Evolutionary conservation across 1,140 invertebrate genomes (phyloP).

Genomic region (Luehdorfia chinensis): DNA sequence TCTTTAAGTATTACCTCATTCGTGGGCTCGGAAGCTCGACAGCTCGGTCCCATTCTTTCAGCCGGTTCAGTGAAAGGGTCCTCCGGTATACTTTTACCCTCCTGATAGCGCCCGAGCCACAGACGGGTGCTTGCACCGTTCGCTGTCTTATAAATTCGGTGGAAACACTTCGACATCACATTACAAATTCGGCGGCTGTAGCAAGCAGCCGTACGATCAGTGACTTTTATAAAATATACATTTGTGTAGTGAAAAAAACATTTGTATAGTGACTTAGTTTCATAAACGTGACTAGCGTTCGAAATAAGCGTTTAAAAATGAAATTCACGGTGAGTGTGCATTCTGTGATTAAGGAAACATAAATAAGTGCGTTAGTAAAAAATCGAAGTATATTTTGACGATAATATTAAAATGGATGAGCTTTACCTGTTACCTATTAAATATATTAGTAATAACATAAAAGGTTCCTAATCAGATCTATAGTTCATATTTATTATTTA

Average conservation of each 20-base stretch:
- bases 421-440: conserved; percentile 12
- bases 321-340: conserved; percentile 73
- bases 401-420: no score
- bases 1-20: conserved; percentile 58
- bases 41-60: conserved; percentile 70
- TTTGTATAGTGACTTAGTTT: conserved; percentile 63
- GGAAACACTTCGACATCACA: conserved; percentile 64
- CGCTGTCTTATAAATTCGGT: conserved; percentile 72
- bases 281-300: conserved; percentile 44
- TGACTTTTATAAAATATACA: conserved; percentile 28
- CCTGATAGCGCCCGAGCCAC: conserved; percentile 34
- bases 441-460: no score
- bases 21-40: conserved; percentile 63
- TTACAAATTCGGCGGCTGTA: conserved; percentile 73
- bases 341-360: conserved; percentile 23
- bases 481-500: no score
- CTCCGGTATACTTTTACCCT: conserved; percentile 71
- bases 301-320: conserved; percentile 61
- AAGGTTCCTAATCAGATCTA: no score
- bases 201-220: conserved; percentile 52
- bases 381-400: neutral
- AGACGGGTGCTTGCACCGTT: conserved; percentile 44
- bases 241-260: conserved; percentile 43
- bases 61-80: conserved; percentile 71
- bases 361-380: conserved; percentile 7